A percentile compares a stretch with the other conserved stretches of the same genome.
Evolutionary conservation across 1,140 invertebrate species (phyloP).

Genomic region (Apis florea): DNA sequence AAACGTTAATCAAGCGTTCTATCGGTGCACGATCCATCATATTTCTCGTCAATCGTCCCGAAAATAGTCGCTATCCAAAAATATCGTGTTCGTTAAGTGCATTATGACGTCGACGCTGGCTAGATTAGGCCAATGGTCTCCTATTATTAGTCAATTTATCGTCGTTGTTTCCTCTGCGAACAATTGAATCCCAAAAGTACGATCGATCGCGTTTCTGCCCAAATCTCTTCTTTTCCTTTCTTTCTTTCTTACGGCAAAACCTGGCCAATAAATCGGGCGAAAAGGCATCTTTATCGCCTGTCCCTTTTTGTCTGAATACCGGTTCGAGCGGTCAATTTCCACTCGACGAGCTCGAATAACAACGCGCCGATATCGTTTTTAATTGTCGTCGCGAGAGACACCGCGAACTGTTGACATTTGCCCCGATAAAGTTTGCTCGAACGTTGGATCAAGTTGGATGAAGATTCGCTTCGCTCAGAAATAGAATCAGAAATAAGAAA

Average conservation of each 20-base stretch:
- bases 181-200: conserved; percentile 46
- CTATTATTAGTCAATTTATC: conserved; percentile 69
- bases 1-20: conserved; percentile 43
- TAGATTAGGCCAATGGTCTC: conserved; percentile 62
- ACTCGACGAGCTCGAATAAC: not conserved
- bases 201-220: conserved; percentile 36
- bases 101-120: conserved; percentile 58
- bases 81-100: conserved; percentile 62
- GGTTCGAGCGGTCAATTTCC: not conserved
- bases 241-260: not conserved
- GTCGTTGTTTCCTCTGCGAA: conserved; percentile 54
- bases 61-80: conserved; percentile 56
- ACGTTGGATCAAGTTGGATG: not conserved
- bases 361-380: conserved; percentile 27
- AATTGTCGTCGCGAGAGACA: conserved; percentile 2
- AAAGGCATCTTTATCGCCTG: not conserved
- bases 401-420: not conserved
- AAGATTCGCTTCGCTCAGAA: not conserved
- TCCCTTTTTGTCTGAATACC: not conserved
- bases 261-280: conserved; percentile 14
- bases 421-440: not conserved
- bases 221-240: not conserved
- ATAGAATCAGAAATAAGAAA: not conserved
- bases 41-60: conserved; percentile 50
- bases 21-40: conserved; percentile 52